Conservation (phyloP, 2,113 vertebrate genomes). For the Gnathonemus longibarbis region DNA sequence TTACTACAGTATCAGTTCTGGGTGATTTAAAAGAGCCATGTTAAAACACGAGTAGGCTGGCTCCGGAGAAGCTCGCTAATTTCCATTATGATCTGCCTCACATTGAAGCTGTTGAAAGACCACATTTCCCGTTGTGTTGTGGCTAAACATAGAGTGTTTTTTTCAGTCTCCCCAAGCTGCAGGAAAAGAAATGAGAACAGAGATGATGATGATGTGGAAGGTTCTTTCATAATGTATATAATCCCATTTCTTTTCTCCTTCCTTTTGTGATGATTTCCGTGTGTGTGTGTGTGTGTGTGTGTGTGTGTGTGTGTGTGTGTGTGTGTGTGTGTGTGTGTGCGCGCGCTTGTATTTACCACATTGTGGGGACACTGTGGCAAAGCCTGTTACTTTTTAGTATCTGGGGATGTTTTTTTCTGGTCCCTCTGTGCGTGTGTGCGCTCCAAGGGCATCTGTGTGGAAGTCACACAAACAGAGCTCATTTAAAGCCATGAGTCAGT, state of each 20-base stretch:
- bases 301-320: background rate
- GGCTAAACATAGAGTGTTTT: background rate
- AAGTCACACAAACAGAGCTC: background rate
- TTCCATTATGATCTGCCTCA: constrained; percentile 7
- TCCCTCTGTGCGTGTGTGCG: background rate
- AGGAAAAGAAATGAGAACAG: background rate
- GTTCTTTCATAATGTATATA: background rate
- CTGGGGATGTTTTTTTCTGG: background rate
- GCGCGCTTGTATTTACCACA: background rate
- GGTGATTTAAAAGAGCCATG: background rate
- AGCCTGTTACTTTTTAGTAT: background rate
- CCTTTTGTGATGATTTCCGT: background rate
- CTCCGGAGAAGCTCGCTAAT: background rate
- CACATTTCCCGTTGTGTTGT: background rate
- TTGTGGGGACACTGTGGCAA: background rate
- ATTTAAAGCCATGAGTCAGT: constrained; percentile 5
- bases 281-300: background rate
- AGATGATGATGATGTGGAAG: background rate
- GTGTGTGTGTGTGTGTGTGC: background rate
- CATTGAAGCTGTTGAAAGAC: background rate
- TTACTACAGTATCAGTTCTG: constrained; percentile 5
- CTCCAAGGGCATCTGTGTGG: background rate
- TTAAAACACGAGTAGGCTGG: constrained; percentile 8
- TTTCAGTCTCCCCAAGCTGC: background rate
- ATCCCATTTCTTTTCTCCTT: background rate